Base-by-base conservation (phyloP, 1,140 invertebrate species). In the Hycleus cichorii region DNA sequence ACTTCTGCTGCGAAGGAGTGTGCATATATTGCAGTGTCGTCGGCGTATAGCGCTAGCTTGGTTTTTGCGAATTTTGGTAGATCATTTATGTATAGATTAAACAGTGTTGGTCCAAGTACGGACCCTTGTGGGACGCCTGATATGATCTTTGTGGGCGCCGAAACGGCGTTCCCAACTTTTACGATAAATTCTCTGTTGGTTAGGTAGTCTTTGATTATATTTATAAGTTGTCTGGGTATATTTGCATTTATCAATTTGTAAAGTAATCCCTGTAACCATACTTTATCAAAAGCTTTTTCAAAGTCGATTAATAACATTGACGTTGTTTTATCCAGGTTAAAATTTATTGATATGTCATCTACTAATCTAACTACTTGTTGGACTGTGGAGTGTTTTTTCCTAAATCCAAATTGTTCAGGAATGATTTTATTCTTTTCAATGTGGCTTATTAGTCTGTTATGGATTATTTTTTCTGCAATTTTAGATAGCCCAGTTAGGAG, bases 231-330 rank as follows among this genome's bases (percentile, higher is more conserved):
- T 12, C 12, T 12, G 12, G 12, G 12, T 12, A 12, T 12, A 12
- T 12, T 12, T 27, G 3, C 63, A 59, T 27, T 26, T 6, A 8
- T 24, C 64, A 10, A 40, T 49, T 49, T 49, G 6, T 27, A 9
- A 3, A 49, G 3, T 26, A 49, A 26, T 26, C 25, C 48, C 5
- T 49, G 27, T 4, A 32, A 6, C 48, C 48, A 49, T 0, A 71
- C 64, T 2, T 57, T 64, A 45, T 73, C 69, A 40, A 71, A 71
- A 0, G 70, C 68, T 49, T 70, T 72, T 56, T 62, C 42, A 8
- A 62, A 12, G 39, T 66, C 64, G 10, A 64, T 25, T 9, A 58
- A n/a, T 38, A 39, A 38, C 11, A 27, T 2, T 39, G 27, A 8
- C 9, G 48, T 49, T 12, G 11, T 12, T n/a, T 49, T 49, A 6